Evolutionary conservation across 2,797 vertebrate species (phyloP).

Genomic region (Poeciliopsis presidionis): DNA sequence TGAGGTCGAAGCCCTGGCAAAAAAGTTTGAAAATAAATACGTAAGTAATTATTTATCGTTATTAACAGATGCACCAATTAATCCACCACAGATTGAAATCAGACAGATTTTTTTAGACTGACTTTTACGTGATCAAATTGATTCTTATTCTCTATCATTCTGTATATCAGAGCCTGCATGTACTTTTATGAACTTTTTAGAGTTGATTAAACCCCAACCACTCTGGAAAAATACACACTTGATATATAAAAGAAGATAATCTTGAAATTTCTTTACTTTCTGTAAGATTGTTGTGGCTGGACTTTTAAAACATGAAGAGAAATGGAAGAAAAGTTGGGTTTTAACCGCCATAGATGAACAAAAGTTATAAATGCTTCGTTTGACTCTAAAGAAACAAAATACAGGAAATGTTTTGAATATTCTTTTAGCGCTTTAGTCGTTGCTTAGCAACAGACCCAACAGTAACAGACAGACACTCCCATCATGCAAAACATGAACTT

Average conservation of each 20-base stretch:
- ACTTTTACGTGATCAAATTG: neutral
- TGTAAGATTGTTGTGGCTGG: neutral
- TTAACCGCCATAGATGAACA: neutral
- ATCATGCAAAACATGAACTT: neutral
- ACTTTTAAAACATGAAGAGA: neutral
- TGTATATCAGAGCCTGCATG: neutral
- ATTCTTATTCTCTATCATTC: neutral
- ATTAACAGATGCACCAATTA: neutral
- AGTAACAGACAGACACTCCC: neutral
- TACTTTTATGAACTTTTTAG: neutral
- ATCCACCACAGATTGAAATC: neutral
- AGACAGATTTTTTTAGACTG: neutral
- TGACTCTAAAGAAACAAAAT: neutral
- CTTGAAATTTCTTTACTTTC: neutral
- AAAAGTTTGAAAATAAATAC: slow-evolving; percentile 97
- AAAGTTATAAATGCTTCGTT: neutral
- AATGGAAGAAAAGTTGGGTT: neutral
- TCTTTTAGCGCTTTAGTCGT: neutral
- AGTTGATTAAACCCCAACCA: neutral
- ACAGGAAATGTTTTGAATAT: neutral
- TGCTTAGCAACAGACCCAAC: slow-evolving; percentile 6
- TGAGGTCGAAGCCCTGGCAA: slow-evolving; percentile 90
- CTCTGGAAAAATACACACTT: neutral
- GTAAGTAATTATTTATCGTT: slow-evolving; percentile 80
- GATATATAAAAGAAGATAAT: neutral